phyloP scores from a whole-genome alignment of 2,113 vertebrate species.

The Myiopsitta monachus region DNA sequence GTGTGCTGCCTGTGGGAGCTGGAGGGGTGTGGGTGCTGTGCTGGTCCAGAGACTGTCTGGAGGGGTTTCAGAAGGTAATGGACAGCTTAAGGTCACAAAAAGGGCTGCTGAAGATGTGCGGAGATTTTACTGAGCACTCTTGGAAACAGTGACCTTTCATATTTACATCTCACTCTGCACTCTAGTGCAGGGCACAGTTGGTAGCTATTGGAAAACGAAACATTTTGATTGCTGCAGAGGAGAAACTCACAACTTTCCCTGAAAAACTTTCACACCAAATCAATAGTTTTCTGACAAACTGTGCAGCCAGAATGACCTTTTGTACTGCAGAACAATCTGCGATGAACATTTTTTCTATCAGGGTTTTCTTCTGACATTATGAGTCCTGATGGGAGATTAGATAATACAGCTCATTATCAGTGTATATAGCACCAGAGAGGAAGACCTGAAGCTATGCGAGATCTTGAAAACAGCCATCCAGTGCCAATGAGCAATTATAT shows the following conservation, averaged over 20 bases:
- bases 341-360: not conserved
- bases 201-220: not conserved
- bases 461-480: not conserved
- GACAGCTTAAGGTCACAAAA: not conserved
- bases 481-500: not conserved
- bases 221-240: not conserved
- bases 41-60: not conserved
- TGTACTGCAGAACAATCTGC: not conserved
- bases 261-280: not conserved
- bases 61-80: not conserved
- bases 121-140: not conserved
- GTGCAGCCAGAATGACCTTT: not conserved
- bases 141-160: not conserved
- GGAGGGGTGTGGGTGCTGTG: not conserved
- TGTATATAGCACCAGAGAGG: not conserved
- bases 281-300: not conserved
- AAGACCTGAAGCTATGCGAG: not conserved
- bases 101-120: not conserved
- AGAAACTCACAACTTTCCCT: not conserved
- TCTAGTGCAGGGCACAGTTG: not conserved
- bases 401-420: not conserved
- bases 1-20: not conserved
- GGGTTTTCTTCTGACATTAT: conserved; percentile 17
- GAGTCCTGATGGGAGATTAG: conserved; percentile 19
- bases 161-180: not conserved